Percentiles rank a stretch among this genome's conserved stretches.
Evolutionary conservation across 2,113 vertebrate genomes (phyloP).

Genomic region (Panthera tigris): DNA sequence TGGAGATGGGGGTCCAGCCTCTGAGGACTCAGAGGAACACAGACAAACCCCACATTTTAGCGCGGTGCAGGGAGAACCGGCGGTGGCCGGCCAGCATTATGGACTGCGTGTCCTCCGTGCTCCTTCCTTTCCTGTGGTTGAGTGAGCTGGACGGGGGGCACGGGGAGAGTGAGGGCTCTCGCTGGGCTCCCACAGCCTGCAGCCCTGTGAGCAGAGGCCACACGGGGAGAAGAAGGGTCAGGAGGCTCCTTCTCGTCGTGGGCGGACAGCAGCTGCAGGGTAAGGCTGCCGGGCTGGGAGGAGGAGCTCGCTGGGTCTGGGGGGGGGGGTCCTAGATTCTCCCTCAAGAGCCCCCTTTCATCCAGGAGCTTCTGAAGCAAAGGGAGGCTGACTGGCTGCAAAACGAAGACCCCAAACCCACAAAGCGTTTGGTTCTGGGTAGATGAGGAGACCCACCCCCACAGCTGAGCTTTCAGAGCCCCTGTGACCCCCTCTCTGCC

Average conservation of each 20-base stretch:
- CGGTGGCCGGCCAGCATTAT: neutral
- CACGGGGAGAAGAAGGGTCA: neutral
- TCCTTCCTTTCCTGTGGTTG: neutral
- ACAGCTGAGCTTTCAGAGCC: neutral
- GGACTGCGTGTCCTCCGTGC: accelerated
- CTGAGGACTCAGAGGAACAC: neutral
- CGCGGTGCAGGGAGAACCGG: neutral
- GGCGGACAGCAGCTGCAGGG: neutral
- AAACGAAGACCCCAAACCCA: neutral
- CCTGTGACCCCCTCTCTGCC: neutral
- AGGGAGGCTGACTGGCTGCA: neutral
- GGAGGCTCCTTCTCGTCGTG: neutral
- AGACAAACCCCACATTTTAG: neutral
- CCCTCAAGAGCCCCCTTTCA: neutral
- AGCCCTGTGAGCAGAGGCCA: neutral
- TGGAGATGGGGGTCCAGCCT: neutral
- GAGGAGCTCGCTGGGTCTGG: neutral
- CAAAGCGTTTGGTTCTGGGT: neutral
- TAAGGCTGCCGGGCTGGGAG: neutral
- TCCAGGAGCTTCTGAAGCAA: neutral
- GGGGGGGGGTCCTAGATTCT: neutral
- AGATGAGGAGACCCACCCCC: neutral
- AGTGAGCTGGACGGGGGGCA: accelerated
- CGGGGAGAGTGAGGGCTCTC: accelerated
- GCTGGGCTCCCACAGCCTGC: neutral